phyloP scores from a whole-genome alignment of 2,113 vertebrate species.

The Lophius piscatorius region DNA sequence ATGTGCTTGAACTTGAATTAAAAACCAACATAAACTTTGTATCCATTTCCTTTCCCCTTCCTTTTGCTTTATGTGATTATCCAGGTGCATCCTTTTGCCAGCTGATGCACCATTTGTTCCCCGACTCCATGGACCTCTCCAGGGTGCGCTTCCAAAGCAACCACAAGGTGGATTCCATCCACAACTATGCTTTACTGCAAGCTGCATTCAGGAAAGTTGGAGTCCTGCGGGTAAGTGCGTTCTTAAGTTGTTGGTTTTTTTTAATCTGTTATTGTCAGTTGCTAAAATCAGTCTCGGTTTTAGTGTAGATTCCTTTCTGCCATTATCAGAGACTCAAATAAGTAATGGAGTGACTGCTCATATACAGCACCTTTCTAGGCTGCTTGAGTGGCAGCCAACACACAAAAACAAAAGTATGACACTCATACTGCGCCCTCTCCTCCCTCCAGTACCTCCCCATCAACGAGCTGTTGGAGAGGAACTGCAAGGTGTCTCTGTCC shows the following conservation, averaged over 20 bases:
- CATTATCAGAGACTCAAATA: too few species aligned
- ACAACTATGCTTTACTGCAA: constrained; percentile 67
- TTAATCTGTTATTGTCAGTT: too few species aligned
- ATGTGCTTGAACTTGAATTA: too few species aligned
- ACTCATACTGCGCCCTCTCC: neutral
- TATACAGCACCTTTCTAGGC: too few species aligned
- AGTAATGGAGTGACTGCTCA: too few species aligned
- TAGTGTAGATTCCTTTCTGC: too few species aligned
- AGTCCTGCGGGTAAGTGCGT: constrained; percentile 55
- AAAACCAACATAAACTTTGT: too few species aligned
- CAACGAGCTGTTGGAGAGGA: constrained; percentile 83
- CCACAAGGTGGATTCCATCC: constrained; percentile 17
- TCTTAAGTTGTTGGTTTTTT: too few species aligned
- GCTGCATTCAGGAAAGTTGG: constrained; percentile 52
- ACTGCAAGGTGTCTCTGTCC: constrained; percentile 80
- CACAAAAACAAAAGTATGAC: neutral
- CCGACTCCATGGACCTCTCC: constrained; percentile 54
- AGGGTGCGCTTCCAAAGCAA: constrained; percentile 51
- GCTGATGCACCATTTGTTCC: constrained; percentile 66
- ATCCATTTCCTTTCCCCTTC: too few species aligned
- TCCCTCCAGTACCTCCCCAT: constrained; percentile 71
- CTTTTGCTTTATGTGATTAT: constrained; percentile 2
- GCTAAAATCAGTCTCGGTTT: too few species aligned
- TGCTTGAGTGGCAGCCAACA: too few species aligned
- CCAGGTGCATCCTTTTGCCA: constrained; percentile 73